A percentile compares a stretch with the other conserved stretches of the same genome.
Evolutionary conservation across 1,140 invertebrate genomes (phyloP).

Genomic region (Linepithema humile): DNA sequence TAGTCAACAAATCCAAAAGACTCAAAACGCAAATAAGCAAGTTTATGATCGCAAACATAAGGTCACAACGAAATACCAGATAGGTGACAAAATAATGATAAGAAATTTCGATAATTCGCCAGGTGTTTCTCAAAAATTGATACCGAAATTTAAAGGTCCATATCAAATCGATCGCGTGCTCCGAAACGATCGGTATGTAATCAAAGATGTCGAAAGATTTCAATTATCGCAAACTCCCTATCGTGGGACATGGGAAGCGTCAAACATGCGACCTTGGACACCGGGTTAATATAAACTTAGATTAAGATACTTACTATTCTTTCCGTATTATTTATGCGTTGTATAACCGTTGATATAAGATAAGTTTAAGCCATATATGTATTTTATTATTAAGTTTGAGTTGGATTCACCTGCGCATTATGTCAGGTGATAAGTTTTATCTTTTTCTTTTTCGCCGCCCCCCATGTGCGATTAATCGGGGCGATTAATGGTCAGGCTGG

Average conservation of each 20-base stretch:
- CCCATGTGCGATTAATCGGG: too few species aligned
- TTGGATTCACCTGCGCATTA: too few species aligned
- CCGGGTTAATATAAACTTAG: too few species aligned
- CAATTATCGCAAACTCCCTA: background rate
- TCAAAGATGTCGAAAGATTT: constrained; percentile 12
- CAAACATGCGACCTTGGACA: constrained; percentile 2
- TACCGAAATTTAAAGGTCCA: background rate
- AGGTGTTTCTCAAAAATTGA: background rate
- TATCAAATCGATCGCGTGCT: background rate
- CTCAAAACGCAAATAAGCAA: background rate
- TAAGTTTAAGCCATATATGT: too few species aligned
- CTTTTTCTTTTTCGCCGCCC: too few species aligned
- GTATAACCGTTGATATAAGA: too few species aligned
- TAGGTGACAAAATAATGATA: constrained; percentile 16
- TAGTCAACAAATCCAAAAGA: background rate
- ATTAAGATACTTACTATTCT: too few species aligned
- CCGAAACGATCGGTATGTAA: background rate
- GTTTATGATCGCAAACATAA: background rate
- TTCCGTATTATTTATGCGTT: too few species aligned
- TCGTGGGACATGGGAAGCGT: background rate
- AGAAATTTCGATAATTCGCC: background rate
- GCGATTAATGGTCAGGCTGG: too few species aligned
- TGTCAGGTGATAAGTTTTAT: too few species aligned
- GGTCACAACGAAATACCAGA: background rate
- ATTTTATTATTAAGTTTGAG: too few species aligned